Conservation (phyloP, 1,140 invertebrate species). For the Drosophila teissieri region DNA sequence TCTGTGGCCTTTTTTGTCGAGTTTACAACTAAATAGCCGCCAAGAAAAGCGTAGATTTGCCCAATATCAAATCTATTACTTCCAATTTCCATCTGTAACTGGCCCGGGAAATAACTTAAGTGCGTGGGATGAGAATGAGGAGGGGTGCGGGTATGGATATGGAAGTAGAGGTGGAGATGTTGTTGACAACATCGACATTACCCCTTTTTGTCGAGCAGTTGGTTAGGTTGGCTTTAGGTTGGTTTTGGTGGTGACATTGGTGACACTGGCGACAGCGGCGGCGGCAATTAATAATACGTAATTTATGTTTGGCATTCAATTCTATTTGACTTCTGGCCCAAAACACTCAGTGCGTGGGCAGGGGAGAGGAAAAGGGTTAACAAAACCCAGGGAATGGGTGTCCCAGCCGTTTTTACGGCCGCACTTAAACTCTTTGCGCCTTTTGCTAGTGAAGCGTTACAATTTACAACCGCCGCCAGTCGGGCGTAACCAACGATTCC, state of each 20-base stretch:
- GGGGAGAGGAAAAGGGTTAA: slow-evolving; percentile 54
- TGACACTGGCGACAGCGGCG: slow-evolving; percentile 46
- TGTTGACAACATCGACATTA: slow-evolving; percentile 74
- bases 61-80: background rate
- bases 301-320: slow-evolving; percentile 76
- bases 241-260: slow-evolving; percentile 35
- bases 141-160: background rate
- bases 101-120: slow-evolving; percentile 1
- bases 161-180: background rate
- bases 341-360: slow-evolving; percentile 61
- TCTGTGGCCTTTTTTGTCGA: too few relatives aligned
- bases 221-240: slow-evolving; percentile 4
- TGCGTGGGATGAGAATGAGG: background rate
- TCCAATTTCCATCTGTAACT: slow-evolving; percentile 1
- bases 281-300: slow-evolving; percentile 80
- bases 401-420: slow-evolving; percentile 22
- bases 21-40: too few relatives aligned
- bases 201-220: slow-evolving; percentile 64
- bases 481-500: slow-evolving; percentile 56
- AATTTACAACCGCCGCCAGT: slow-evolving; percentile 68
- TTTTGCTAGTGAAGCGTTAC: slow-evolving; percentile 73
- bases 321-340: slow-evolving; percentile 72
- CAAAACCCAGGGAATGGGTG: background rate
- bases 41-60: too few relatives aligned
- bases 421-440: slow-evolving; percentile 72